Percentiles rank a stretch among this genome's conserved stretches.
Conservation (phyloP, 2,113 vertebrate genomes). For the Xenopus borealis region DNA sequence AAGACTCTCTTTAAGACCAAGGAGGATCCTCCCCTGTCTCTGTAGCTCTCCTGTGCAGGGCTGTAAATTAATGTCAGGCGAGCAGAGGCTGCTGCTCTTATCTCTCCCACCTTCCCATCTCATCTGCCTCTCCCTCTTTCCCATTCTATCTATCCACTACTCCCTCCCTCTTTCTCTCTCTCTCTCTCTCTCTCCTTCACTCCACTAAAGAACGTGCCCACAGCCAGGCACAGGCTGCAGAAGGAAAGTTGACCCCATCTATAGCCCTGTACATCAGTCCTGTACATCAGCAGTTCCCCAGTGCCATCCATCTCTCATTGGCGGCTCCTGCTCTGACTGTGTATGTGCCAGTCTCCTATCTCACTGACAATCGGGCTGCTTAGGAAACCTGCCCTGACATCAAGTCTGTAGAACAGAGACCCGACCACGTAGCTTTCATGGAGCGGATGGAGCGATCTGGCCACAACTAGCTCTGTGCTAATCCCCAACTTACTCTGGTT, state of each 20-base stretch:
- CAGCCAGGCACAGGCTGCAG: conserved; percentile 27
- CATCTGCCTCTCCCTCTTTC: conserved; percentile 12
- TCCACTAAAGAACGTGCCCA: conserved; percentile 1
- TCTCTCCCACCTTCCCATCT: conserved; percentile 25
- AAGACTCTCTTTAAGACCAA: conserved; percentile 18
- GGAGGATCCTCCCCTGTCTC: conserved; percentile 14
- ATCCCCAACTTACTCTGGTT: conserved; percentile 4
- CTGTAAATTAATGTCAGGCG: conserved; percentile 37
- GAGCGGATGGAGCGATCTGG: conserved; percentile 10
- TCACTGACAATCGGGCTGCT: not conserved
- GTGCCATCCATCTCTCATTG: not conserved
- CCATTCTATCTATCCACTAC: not conserved
- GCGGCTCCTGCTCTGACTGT: not conserved
- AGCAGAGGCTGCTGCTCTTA: conserved; percentile 25
- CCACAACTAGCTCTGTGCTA: not conserved
- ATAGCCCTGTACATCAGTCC: too few species aligned
- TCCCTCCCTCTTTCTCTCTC: not conserved
- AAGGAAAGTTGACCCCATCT: conserved; percentile 31
- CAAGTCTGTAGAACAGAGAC: not conserved
- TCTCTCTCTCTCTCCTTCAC: conserved; percentile 6
- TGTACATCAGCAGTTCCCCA: too few species aligned
- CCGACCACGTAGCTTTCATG: conserved; percentile 1
- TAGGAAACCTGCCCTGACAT: not conserved
- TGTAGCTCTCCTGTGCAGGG: conserved; percentile 27
- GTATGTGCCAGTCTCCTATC: not conserved